Conservation (phyloP, 2,888 invertebrate genomes). For the Cylindroiulus punctatus region DNA sequence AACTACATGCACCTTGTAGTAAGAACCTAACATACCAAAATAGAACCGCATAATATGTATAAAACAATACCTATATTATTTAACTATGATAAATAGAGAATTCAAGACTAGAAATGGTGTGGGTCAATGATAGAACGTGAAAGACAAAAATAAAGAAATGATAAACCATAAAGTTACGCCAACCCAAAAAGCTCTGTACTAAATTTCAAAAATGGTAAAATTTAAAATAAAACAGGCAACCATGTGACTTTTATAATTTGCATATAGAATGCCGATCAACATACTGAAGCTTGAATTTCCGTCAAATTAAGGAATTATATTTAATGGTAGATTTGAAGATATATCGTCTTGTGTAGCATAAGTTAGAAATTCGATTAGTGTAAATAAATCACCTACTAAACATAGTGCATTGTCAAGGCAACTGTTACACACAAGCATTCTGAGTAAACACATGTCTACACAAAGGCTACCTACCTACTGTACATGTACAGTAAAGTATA, state of each 20-base stretch:
- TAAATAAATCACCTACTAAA: no score
- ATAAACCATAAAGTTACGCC: neutral
- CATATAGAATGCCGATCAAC: neutral
- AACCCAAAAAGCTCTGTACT: neutral
- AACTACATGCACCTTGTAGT: conserved; percentile 57
- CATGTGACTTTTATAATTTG: no score
- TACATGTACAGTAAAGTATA: no score
- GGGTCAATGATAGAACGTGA: neutral
- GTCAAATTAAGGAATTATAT: neutral
- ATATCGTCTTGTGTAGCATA: no score
- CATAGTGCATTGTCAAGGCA: no score
- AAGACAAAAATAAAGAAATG: neutral
- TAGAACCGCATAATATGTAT: conserved; percentile 58
- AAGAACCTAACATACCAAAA: conserved; percentile 58
- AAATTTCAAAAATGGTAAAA: neutral
- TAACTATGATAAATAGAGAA: conserved; percentile 40
- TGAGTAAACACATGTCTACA: no score
- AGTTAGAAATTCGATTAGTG: no score
- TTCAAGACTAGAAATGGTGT: conserved; percentile 1
- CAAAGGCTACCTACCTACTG: no score
- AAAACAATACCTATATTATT: conserved; percentile 55
- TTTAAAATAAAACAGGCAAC: neutral
- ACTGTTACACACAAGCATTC: no score
- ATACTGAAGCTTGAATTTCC: neutral
- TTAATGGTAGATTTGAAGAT: no score